These are phyloP conservation scores for Lagodon rhomboides DNA, from an alignment of 2,797 vertebrate species.

Conservation along the genomic window DNA sequence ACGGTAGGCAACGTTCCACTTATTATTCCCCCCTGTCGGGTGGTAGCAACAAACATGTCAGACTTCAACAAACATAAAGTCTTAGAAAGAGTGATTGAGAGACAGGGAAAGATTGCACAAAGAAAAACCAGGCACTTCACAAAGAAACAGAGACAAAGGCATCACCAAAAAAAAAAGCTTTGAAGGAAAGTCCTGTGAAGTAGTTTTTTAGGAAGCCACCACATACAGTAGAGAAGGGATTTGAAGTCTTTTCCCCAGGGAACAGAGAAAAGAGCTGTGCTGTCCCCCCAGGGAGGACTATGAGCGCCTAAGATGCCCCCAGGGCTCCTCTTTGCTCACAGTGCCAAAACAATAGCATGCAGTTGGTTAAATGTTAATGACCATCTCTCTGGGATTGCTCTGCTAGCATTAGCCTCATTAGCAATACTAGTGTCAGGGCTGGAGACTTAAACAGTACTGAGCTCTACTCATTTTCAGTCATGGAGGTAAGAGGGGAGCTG, in stretches of 20 bases:
- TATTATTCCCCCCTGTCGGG: slow-evolving; percentile 62
- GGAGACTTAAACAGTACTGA: slow-evolving; percentile 18
- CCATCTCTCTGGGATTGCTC: slow-evolving; percentile 41
- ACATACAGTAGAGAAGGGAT: slow-evolving; percentile 38
- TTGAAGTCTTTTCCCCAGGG: slow-evolving; percentile 43
- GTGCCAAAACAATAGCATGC: slow-evolving; percentile 29
- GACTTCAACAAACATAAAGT: slow-evolving; percentile 56
- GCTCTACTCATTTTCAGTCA: slow-evolving; percentile 33
- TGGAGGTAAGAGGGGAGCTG: slow-evolving; percentile 14
- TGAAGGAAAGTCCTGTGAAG: slow-evolving; percentile 61
- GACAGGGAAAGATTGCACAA: slow-evolving; percentile 45
- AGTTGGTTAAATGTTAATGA: slow-evolving; percentile 63
- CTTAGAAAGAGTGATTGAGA: slow-evolving; percentile 48
- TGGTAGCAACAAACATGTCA: slow-evolving; percentile 60
- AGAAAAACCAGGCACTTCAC: slow-evolving; percentile 47
- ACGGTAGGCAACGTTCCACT: slow-evolving; percentile 38
- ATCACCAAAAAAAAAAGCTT: slow-evolving; percentile 57
- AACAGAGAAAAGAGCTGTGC: slow-evolving; percentile 42
- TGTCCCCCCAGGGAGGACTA: slow-evolving; percentile 52
- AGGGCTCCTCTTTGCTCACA: slow-evolving; percentile 44
- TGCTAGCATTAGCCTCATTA: slow-evolving; percentile 59
- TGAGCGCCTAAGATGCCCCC: slow-evolving; percentile 44
- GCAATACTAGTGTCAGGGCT: slow-evolving; percentile 23
- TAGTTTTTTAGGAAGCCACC: slow-evolving; percentile 44
- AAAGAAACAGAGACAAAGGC: slow-evolving; percentile 57